A percentile compares a stretch with the other conserved stretches of the same genome.
phyloP scores from a whole-genome alignment of 2,113 vertebrate genomes.

The Procavia capensis region DNA sequence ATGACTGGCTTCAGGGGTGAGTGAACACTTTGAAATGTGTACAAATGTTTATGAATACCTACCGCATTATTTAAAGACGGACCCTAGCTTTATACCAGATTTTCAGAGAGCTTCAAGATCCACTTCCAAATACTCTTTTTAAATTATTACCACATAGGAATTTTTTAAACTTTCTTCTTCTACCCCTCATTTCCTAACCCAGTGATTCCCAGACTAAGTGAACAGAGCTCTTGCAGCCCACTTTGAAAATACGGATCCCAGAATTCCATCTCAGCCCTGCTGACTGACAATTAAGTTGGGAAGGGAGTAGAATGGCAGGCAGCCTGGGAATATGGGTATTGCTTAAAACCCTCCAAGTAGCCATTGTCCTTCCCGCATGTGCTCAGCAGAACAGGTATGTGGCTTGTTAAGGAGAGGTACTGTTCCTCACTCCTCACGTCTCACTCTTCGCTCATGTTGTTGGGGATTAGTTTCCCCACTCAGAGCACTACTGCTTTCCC shows the following conservation, averaged over 20 bases:
- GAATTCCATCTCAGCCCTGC: background rate
- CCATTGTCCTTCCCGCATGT: background rate
- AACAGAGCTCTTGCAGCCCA: background rate
- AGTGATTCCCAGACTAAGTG: background rate
- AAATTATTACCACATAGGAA: background rate
- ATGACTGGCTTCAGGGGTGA: background rate
- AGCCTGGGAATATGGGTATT: background rate
- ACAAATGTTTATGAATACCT: background rate
- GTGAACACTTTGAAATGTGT: background rate
- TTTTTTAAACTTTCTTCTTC: conserved; percentile 14
- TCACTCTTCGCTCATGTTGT: too few relatives aligned
- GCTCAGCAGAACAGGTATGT: background rate
- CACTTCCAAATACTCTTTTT: background rate
- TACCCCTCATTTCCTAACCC: background rate
- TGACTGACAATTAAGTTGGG: background rate
- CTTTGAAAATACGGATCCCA: background rate
- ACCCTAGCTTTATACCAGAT: background rate
- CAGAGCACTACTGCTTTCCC: background rate
- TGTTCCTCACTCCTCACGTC: background rate
- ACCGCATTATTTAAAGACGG: background rate
- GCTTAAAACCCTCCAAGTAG: background rate
- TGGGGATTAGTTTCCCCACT: background rate
- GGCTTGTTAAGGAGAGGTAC: background rate
- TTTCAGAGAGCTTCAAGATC: conserved; percentile 16
- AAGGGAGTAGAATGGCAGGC: background rate